Conservation (phyloP, 1,140 invertebrate species). For the Drosophila tristis region DNA sequence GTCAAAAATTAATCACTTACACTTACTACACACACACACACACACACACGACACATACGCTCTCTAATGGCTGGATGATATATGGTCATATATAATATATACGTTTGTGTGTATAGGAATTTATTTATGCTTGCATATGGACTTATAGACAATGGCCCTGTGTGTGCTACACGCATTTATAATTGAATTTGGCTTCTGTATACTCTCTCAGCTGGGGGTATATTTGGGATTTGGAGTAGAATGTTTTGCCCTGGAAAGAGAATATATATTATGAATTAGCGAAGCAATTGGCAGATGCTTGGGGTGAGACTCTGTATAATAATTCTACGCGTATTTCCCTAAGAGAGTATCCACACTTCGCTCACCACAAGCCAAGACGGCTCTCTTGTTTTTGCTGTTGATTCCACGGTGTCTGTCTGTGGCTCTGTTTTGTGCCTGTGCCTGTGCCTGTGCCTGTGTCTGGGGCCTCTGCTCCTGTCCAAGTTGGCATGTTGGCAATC, state of each 20-base stretch:
- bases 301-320: too few relatives aligned
- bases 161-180: constrained; percentile 71
- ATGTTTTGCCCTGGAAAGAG: too few relatives aligned
- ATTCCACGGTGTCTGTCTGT: constrained; percentile 53
- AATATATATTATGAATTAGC: too few relatives aligned
- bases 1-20: constrained; percentile 83
- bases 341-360: too few relatives aligned
- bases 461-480: constrained; percentile 18
- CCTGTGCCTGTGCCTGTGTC: too few relatives aligned
- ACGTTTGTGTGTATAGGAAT: background rate
- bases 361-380: too few relatives aligned
- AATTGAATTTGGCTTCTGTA: constrained; percentile 80
- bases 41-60: constrained; percentile 8
- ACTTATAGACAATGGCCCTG: constrained; percentile 58
- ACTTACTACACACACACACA: constrained; percentile 59
- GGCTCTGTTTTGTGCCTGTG: too few relatives aligned
- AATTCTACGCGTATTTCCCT: too few relatives aligned
- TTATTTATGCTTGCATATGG: constrained; percentile 2
- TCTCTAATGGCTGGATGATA: background rate
- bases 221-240: too few relatives aligned
- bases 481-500: constrained; percentile 75
- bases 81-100: constrained; percentile 1
- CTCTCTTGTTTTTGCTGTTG: constrained; percentile 43
- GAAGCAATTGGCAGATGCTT: too few relatives aligned
- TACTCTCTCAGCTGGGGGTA: background rate